These are phyloP conservation scores for Trididemnum nubilum DNA, from an alignment of 23 tunicate genomes.

Conservation along the genomic window DNA sequence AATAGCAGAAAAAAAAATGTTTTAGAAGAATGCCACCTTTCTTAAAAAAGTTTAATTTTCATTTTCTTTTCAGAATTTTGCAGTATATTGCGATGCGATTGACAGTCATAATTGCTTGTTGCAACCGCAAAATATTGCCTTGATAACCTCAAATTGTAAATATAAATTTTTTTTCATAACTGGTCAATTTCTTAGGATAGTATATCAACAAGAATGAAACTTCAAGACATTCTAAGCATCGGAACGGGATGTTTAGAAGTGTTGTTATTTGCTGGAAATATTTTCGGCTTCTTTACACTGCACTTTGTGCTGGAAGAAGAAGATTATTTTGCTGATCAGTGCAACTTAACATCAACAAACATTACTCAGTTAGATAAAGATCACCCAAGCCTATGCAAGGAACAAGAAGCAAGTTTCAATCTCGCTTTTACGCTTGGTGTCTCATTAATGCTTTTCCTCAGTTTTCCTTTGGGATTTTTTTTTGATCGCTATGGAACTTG, in stretches of 20 bases:
- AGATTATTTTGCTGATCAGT: conserved; percentile 44
- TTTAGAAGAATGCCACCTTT: too few species aligned
- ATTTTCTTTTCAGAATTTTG: too few species aligned
- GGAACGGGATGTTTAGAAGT: conserved; percentile 43
- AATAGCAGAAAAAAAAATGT: too few species aligned
- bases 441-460: background rate
- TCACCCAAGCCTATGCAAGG: background rate
- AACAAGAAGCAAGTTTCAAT: conserved; percentile 36
- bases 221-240: background rate
- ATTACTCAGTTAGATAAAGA: background rate
- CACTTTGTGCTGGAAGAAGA: conserved; percentile 53
- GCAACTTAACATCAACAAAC: background rate
- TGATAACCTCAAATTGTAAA: too few species aligned
- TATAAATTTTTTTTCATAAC: too few species aligned
- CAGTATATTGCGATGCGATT: too few species aligned
- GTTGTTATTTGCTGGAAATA: conserved; percentile 40
- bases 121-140: too few species aligned
- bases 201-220: too few species aligned
- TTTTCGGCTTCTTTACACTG: conserved; percentile 60
- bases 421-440: conserved; percentile 28
- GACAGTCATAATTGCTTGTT: too few species aligned
- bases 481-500: conserved; percentile 43
- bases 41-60: too few species aligned
- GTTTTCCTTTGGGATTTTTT: conserved; percentile 26
- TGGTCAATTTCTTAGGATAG: too few species aligned